Conservation (phyloP, 2,113 vertebrate species). For the Progne subis region DNA sequence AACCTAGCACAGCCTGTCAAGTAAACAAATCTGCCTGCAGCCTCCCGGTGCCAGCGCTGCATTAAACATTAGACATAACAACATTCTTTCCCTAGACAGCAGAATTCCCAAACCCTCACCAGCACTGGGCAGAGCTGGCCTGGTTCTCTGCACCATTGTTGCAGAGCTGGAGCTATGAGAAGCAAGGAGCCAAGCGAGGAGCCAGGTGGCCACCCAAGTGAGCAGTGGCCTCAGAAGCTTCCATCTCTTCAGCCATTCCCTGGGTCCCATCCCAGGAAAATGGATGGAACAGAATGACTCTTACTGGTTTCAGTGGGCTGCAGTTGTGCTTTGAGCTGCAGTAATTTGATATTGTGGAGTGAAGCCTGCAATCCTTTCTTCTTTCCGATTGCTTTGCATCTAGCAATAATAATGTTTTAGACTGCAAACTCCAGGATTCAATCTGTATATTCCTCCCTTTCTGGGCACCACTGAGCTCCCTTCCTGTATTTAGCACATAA, state of each 20-base stretch:
- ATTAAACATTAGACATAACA: slow-evolving; percentile 57
- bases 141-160: accelerated
- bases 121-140: neutral
- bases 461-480: neutral
- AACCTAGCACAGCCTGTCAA: neutral
- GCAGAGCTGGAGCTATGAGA: neutral
- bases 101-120: neutral
- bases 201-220: neutral
- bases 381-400: neutral
- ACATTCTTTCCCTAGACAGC: slow-evolving; percentile 30
- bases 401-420: neutral
- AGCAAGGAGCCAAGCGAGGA: accelerated
- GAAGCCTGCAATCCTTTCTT: neutral
- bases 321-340: neutral
- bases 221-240: neutral
- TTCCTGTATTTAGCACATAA: neutral
- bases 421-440: neutral
- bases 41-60: neutral
- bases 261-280: neutral
- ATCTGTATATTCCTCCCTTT: neutral
- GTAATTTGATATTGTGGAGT: neutral
- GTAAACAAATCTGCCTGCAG: slow-evolving; percentile 50
- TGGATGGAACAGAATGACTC: accelerated
- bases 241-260: accelerated
- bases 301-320: neutral